Base-by-base conservation (phyloP, 2,113 vertebrate genomes). In the Odontesthes bonariensis region DNA sequence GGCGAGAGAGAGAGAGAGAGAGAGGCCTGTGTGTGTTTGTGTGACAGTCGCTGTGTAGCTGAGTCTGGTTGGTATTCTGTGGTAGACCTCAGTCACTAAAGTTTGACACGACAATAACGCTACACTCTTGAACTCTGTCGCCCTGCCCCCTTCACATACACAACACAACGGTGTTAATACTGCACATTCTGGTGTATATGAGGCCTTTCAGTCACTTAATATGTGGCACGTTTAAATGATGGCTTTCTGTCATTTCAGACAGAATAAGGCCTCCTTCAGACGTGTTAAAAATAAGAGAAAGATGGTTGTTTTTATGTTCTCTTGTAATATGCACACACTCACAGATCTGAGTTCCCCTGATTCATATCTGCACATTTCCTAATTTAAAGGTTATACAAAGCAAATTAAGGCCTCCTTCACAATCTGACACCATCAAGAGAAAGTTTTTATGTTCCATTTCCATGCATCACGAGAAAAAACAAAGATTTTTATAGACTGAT, bases 61-160 rank as follows among this genome's bases (percentile, higher is more conserved):
- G 20, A 65, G 47, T 53, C 69, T 62, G 51, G 1, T 68, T 79
- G 70, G 67, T 72, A 85, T 85, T 85, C 75, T 64, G 75, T 64
- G 75, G 79, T 38, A 63, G 56, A 75, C 70, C 55, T 72, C 71
- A 60, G 71, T 53, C 72, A 74, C 42, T 63, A 32, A 75, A 62
- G 44, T 46, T 67, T 61, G 61, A 74, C 62, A 17, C 12, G 55
- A 44, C 32, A 71, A 61, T 35, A 32, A 22, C 75, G 38, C 47
- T 35, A 42, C 59, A 32, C 27, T 75, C 32, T 35, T 54, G 60
- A 73, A 42, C 32, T 13, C n/a, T 1, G 32, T 11, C 3, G 13
- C 56, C 40, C 75, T 52, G 1, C 66, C 75, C 44, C 40, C 70
- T 22, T 22, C 10, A 57, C 40, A 55, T 17, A 19, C 51, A 46